Evolutionary conservation across 2,113 vertebrate species (phyloP).

Genomic region (Climacteris rufus): DNA sequence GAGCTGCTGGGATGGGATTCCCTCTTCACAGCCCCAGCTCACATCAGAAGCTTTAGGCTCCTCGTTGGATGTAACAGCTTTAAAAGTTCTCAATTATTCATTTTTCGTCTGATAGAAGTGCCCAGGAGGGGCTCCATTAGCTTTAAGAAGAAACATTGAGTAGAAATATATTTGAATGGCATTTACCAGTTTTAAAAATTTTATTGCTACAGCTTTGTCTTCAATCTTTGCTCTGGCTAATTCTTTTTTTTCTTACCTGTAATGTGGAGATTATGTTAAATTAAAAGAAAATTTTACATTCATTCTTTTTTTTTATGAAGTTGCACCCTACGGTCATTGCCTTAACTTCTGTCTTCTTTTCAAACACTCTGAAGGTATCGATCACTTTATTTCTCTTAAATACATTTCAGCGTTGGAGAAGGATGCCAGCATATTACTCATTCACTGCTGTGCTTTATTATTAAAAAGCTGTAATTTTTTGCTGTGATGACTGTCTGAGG

Average conservation of each 20-base stretch:
- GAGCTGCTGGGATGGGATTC: neutral
- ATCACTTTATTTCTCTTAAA: neutral
- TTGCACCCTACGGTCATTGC: neutral
- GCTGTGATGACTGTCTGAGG: neutral
- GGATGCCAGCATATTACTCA: neutral
- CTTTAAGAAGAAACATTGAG: conserved; percentile 44
- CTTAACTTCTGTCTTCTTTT: neutral
- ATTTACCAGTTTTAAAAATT: conserved; percentile 53
- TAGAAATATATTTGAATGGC: neutral
- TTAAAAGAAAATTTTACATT: neutral
- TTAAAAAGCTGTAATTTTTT: neutral
- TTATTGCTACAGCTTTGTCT: conserved; percentile 51
- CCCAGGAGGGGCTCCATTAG: neutral
- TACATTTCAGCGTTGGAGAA: neutral
- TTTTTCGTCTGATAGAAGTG: neutral
- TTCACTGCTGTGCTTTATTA: neutral
- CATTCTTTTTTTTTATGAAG: neutral
- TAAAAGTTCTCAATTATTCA: neutral
- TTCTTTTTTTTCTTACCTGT: neutral
- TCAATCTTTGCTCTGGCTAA: conserved; percentile 1
- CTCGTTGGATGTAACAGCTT: neutral
- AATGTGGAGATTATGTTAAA: neutral
- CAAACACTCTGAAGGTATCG: neutral
- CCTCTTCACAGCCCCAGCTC: neutral
- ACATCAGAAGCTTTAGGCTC: neutral